A percentile compares a stretch with the other conserved stretches of the same genome.
phyloP scores from a whole-genome alignment of 2,797 vertebrate genomes.

The Labeo calbasu region DNA sequence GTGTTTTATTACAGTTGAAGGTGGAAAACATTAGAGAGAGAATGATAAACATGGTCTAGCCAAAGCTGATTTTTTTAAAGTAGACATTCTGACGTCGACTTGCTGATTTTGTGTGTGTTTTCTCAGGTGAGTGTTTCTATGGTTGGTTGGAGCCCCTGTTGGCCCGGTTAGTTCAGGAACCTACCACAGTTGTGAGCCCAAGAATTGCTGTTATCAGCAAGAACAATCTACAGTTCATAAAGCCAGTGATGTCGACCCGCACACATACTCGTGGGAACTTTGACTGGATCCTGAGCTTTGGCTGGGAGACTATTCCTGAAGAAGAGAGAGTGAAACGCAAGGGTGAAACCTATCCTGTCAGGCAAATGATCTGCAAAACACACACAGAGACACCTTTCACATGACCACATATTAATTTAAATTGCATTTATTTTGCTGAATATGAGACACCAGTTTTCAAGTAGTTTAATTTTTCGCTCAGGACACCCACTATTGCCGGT shows the following conservation, averaged over 20 bases:
- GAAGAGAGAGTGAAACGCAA: slow-evolving; percentile 74
- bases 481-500: slow-evolving; percentile 84
- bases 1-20: not conserved
- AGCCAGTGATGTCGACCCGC: slow-evolving; percentile 67
- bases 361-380: slow-evolving; percentile 65
- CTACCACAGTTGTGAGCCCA: slow-evolving; percentile 82
- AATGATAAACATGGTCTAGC: not conserved
- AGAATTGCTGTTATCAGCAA: slow-evolving; percentile 80
- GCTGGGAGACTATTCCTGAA: slow-evolving; percentile 79
- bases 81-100: too few species aligned
- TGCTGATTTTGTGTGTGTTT: not conserved
- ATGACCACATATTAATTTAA: not conserved
- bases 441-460: not conserved
- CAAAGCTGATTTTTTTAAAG: not conserved
- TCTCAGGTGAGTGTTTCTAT: slow-evolving; percentile 85
- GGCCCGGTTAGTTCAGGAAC: slow-evolving; percentile 81
- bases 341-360: slow-evolving; percentile 85
- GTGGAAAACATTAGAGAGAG: not conserved
- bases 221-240: slow-evolving; percentile 79
- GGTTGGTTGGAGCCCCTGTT: slow-evolving; percentile 89
- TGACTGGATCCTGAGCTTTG: slow-evolving; percentile 84
- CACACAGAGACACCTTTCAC: not conserved
- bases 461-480: slow-evolving; percentile 56
- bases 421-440: not conserved
- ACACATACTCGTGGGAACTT: slow-evolving; percentile 81